phyloP scores from a whole-genome alignment of 2,888 invertebrate species.

The Pyralis farinalis region DNA sequence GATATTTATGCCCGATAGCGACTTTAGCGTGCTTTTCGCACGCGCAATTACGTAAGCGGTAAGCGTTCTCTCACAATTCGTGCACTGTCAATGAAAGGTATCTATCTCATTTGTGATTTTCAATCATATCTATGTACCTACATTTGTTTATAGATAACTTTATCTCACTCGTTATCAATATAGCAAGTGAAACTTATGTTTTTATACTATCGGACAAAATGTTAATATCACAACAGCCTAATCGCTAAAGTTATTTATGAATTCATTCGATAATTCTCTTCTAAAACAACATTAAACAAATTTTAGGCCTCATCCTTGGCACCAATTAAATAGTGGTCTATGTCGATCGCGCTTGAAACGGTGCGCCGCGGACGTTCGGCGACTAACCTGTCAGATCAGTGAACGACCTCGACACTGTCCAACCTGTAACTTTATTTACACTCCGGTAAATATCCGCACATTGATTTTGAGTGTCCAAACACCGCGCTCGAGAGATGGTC shows the following conservation, averaged over 20 bases:
- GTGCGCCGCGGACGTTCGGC: constrained; percentile 24
- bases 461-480: constrained; percentile 28
- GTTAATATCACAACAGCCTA: constrained; percentile 33
- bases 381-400: constrained; percentile 68
- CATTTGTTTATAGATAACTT: constrained; percentile 44
- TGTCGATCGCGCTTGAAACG: constrained; percentile 37
- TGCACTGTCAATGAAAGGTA: constrained; percentile 31
- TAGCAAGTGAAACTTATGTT: constrained; percentile 42
- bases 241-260: constrained; percentile 19
- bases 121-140: constrained; percentile 31
- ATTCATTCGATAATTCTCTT: constrained; percentile 13
- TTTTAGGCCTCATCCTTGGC: constrained; percentile 47
- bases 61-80: constrained; percentile 25
- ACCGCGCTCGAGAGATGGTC: constrained; percentile 21
- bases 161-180: constrained; percentile 54
- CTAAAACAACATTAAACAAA: constrained; percentile 26
- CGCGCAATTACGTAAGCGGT: constrained; percentile 32
- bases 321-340: constrained; percentile 40
- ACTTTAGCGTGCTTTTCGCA: constrained; percentile 22
- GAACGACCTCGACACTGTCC: constrained; percentile 68
- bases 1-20: constrained; percentile 23
- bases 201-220: constrained; percentile 30
- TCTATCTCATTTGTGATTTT: constrained; percentile 26
- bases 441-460: constrained; percentile 39
- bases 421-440: constrained; percentile 27